These are phyloP conservation scores for Poecile atricapillus DNA, from an alignment of 2,113 vertebrate species.

Conservation along the genomic window DNA sequence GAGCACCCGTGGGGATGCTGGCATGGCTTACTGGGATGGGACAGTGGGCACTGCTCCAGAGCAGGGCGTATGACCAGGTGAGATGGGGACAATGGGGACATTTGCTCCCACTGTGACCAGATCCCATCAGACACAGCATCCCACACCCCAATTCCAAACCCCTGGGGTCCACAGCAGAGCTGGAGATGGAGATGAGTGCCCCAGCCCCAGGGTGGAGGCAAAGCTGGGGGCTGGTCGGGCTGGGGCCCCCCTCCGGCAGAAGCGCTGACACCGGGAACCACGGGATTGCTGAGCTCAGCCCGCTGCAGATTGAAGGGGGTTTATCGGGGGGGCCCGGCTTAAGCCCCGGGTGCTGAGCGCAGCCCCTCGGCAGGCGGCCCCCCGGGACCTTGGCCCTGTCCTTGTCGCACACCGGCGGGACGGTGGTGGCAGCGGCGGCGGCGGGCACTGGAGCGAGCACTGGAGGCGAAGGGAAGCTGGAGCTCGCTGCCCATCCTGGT, in stretches of 20 bases:
- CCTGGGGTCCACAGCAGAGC: not conserved
- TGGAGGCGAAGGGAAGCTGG: constrained; percentile 28
- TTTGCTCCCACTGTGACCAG: too few species aligned
- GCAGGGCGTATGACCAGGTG: not conserved
- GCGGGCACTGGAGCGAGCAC: constrained; percentile 6
- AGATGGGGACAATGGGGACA: not conserved
- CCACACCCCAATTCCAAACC: accelerated
- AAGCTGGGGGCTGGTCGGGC: not conserved
- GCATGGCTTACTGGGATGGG: not conserved
- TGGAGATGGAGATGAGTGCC: not conserved
- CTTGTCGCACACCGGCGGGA: constrained; percentile 82
- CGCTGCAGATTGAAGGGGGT: constrained; percentile 54
- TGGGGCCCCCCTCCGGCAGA: not conserved
- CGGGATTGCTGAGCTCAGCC: constrained; percentile 64
- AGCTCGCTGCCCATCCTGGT: not conserved
- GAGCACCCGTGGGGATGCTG: not conserved
- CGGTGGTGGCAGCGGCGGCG: not conserved
- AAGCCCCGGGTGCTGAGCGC: constrained; percentile 74
- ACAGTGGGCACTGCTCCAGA: not conserved
- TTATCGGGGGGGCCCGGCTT: constrained; percentile 28
- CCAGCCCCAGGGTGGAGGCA: not conserved
- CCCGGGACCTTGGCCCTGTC: constrained; percentile 71
- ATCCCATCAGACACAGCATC: not conserved
- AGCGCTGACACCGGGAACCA: not conserved
- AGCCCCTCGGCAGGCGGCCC: constrained; percentile 67